Base-by-base conservation (phyloP, 2,888 invertebrate species). In the Mythimna loreyi region DNA sequence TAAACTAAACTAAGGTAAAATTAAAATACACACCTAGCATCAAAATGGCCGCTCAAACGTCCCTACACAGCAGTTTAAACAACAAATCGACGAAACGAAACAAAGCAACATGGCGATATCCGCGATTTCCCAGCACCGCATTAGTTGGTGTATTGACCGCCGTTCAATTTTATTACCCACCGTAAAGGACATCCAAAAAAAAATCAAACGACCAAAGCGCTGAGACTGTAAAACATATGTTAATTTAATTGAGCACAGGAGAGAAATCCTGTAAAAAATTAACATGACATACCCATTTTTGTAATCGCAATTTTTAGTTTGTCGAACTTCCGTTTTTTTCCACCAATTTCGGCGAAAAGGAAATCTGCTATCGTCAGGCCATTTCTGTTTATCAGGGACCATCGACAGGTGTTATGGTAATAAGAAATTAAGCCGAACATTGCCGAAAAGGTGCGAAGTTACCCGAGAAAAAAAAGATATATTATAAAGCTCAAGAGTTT, bases 81-180 rank as follows among this genome's bases (percentile, higher is more conserved):
- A 58, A 40, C 30, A 21, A 64, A 53, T 19, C 1, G 9, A 3
- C 28, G 71, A 63, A 50, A 76, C 63, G 67, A 82, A 74, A 80
- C 62, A 71, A 74, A 70, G 30, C 68, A 69, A 78, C 70, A 79
- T 66, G 66, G 64, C 67, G 70, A 62, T 76, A 67, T 69, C 73
- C 69, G 63, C n/a, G 67, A 73, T 67, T 63, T 68, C 63, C 71
- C 49, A 56, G 76, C 69, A 61, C 56, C 59, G 66, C 78, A 84
- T 88, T 87, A 91, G 90, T 87, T 87, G 86, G 86, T 83, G 89
- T 86, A 88, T 67, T 72, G 75, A 67, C 73, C 90, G 87, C 85
- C 83, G 80, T 93, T 91, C 84, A 74, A 81, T 92, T 94, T 94
- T 93, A 94, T 92, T 83, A 87, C 82, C 83, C 67, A 76, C 89